Evolutionary conservation across 2,888 invertebrate species (phyloP).

Genomic region (Ptilodon capucinus): DNA sequence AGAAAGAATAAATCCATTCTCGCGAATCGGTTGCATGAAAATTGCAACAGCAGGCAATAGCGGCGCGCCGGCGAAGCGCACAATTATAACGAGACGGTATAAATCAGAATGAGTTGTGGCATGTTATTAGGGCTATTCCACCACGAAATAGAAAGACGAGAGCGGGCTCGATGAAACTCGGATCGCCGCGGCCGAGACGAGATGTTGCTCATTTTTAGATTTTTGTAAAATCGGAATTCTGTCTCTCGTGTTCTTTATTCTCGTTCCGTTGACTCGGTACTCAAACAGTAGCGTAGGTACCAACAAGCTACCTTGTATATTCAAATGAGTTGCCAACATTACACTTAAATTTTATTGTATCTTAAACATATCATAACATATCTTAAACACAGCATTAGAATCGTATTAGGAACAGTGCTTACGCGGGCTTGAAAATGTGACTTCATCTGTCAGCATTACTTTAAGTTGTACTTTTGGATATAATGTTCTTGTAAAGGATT

Average conservation of each 20-base stretch:
- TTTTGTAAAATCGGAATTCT: conserved; percentile 38
- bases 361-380: too few relatives aligned
- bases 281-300: conserved; percentile 25
- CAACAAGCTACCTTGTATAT: conserved; percentile 36
- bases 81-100: conserved; percentile 81
- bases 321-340: conserved; percentile 40
- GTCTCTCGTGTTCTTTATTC: conserved; percentile 36
- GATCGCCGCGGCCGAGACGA: conserved; percentile 47
- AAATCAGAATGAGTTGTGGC: conserved; percentile 83
- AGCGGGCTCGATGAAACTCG: conserved; percentile 63
- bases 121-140: conserved; percentile 79
- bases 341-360: conserved; percentile 44
- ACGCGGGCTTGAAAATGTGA: conserved; percentile 26
- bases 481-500: conserved; percentile 24
- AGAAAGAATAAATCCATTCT: conserved; percentile 77
- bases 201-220: conserved; percentile 47
- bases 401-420: conserved; percentile 32
- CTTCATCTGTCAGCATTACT: too few relatives aligned
- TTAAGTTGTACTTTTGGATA: too few relatives aligned
- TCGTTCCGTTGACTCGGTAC: conserved; percentile 19
- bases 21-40: conserved; percentile 77
- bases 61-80: conserved; percentile 74
- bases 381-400: conserved; percentile 39
- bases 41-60: conserved; percentile 76
- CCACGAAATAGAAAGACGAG: conserved; percentile 70